These are phyloP conservation scores for Scleropages formosus DNA, from an alignment of 2,797 vertebrate genomes.

Conservation along the genomic window DNA sequence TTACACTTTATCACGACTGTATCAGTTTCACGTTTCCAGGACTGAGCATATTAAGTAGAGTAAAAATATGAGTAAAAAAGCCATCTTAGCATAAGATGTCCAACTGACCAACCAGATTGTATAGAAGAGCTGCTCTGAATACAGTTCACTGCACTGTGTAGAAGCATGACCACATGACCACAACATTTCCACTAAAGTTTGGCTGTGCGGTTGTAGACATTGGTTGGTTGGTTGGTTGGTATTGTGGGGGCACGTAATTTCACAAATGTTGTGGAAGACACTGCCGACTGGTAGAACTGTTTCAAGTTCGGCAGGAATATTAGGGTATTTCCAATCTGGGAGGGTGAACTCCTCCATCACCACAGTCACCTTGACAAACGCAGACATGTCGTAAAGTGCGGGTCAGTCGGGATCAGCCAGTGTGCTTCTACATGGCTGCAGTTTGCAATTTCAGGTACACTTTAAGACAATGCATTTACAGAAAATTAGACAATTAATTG, in stretches of 20 bases:
- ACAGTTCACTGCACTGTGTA: too few relatives aligned
- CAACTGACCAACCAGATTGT: background rate
- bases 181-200: background rate
- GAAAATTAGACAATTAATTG: conserved; percentile 37
- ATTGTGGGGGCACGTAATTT: too few relatives aligned
- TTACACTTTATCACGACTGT: conserved; percentile 10
- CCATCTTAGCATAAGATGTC: too few relatives aligned
- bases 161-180: background rate
- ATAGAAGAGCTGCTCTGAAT: too few relatives aligned
- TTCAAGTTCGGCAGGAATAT: background rate
- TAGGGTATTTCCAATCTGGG: background rate
- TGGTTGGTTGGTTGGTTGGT: too few relatives aligned
- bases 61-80: background rate
- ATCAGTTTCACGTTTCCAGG: background rate
- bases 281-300: background rate
- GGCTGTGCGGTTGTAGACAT: too few relatives aligned
- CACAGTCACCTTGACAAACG: conserved; percentile 37
- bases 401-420: background rate
- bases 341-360: background rate
- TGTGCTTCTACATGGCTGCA: conserved; percentile 27
- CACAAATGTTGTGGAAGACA: too few relatives aligned
- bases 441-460: conserved; percentile 11
- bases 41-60: background rate
- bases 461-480: conserved; percentile 22
- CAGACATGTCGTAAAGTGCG: conserved; percentile 10